Conservation (phyloP, 2,113 vertebrate species). For the Alethe diademata region DNA sequence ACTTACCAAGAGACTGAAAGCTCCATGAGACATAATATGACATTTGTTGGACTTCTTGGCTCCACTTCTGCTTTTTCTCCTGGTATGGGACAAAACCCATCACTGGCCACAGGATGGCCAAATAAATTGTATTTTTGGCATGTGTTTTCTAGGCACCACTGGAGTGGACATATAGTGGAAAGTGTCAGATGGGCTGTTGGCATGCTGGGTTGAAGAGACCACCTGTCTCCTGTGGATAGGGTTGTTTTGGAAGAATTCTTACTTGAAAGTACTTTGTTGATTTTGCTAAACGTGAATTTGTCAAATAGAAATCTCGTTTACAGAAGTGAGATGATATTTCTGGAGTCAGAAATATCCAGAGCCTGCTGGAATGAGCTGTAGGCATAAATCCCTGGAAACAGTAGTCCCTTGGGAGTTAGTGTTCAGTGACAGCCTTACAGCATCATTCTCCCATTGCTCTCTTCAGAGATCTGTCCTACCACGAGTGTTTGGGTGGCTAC, state of each 20-base stretch:
- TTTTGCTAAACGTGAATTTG: not conserved
- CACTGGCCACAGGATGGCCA: not conserved
- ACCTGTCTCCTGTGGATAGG: not conserved
- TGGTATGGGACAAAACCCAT: not conserved
- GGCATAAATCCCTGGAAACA: not conserved
- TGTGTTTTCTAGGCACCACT: not conserved
- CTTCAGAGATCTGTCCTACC: not conserved
- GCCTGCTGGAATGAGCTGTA: not conserved
- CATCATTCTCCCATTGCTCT: not conserved
- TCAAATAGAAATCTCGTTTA: not conserved
- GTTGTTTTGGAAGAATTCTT: not conserved
- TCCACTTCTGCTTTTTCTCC: not conserved
- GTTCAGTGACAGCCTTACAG: not conserved
- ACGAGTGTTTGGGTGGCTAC: rapidly evolving
- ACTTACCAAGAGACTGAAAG: not conserved
- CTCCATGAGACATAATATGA: not conserved
- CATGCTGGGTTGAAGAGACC: not conserved
- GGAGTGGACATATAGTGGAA: not conserved
- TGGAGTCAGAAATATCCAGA: not conserved
- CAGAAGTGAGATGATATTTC: not conserved
- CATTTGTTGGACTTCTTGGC: not conserved
- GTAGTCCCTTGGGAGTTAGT: not conserved
- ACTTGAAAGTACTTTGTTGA: not conserved
- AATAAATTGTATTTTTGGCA: not conserved
- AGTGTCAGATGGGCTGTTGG: not conserved